Conservation (phyloP, 2,888 invertebrate species). For the Drosophila fungiperda region DNA sequence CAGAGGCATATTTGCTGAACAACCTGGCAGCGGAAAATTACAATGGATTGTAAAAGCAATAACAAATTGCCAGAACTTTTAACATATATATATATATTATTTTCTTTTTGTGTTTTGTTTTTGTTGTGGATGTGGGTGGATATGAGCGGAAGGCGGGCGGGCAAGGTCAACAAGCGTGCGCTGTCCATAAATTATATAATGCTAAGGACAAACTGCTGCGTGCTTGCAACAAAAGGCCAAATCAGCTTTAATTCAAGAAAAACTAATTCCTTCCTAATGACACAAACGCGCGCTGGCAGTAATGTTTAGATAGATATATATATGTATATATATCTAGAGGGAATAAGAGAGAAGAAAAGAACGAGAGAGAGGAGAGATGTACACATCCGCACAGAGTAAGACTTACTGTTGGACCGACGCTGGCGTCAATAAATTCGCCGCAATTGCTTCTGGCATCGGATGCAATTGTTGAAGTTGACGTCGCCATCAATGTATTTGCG, state of each 20-base stretch:
- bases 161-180: constrained; percentile 60
- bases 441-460: constrained; percentile 17
- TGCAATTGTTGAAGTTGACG: constrained; percentile 17
- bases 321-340: not conserved
- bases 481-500: constrained; percentile 19
- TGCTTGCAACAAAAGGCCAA: constrained; percentile 11
- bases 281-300: constrained; percentile 1
- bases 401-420: constrained; percentile 49
- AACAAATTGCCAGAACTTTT: constrained; percentile 39
- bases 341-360: not conserved
- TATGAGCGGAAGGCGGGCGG: constrained; percentile 1
- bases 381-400: constrained; percentile 6
- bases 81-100: constrained; percentile 5
- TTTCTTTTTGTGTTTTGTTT: not conserved
- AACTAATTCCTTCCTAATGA: constrained; percentile 3
- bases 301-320: not conserved
- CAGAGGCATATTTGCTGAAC: constrained; percentile 14
- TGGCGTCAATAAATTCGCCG: constrained; percentile 31
- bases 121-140: constrained; percentile 10
- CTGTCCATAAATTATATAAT: constrained; percentile 68
- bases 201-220: constrained; percentile 28
- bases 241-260: not conserved
- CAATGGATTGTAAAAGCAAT: constrained; percentile 52
- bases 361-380: not conserved
- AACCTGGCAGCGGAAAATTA: constrained; percentile 53